Base-by-base conservation (phyloP, 2,797 vertebrate genomes). In the Eulemur mongoz region DNA sequence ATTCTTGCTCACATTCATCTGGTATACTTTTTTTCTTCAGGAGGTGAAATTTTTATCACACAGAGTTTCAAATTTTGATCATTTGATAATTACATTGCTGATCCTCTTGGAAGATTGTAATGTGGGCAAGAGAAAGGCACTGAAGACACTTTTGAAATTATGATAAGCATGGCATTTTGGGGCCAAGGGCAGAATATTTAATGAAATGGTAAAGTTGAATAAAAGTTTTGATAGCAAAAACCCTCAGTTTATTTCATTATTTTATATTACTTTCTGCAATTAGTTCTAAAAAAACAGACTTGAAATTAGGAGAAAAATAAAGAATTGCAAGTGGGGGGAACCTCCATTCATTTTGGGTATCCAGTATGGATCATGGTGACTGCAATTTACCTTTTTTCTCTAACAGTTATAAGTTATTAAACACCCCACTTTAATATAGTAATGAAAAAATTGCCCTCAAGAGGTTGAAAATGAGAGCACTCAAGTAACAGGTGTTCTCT, bases 401-500 rank as follows among this genome's bases (percentile, higher is more conserved):
- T 97, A 92, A 78, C 80, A 97, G 0, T 8, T 94, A 52, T 87
- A 52, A 95, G 91, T 98, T 98, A 98, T 94, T 98, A 97, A 98
- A 96, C 70, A 97, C 89, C 86, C 88, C 57, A 97, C 96, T 95
- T 96, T 92, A 96, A 82, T 93, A 80, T 79, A 89, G 45, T 76
- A 95, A 96, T 97, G 95, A 98, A 94, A 92, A 96, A 98, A 98
- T 90, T 98, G 89, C 95, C 96, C 93, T 96, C 7, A 97, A 96
- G 97, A 98, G 97, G 84, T 85, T 96, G 67, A 85, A 93, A 96
- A 96, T 95, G 96, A 94, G 82, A 0, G 0, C 94, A 97, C 95
- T 96, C 88, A 98, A 96, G 94, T 97, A 96, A 97, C 98, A 98
- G 98, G 97, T 99, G 98, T 97, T 98, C 91, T 81, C 20, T 98